Evolutionary conservation across 2,797 vertebrate genomes (phyloP), one percentile per base, ranked within the genome.

Genomic region (Apodemus agrarius): DNA sequence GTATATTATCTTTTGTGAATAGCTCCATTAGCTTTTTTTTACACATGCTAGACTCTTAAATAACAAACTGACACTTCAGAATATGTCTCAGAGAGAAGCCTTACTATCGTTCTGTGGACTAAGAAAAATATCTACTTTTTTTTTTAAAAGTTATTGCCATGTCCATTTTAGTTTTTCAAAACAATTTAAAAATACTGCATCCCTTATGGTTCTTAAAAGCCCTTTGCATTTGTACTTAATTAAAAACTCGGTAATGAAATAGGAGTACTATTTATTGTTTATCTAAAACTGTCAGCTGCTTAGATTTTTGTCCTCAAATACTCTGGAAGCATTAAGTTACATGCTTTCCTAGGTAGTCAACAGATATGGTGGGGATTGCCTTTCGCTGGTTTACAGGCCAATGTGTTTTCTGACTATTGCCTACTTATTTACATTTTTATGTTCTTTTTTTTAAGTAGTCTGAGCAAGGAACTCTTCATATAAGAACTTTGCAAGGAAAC

Each of bases 251-350:
- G 96, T 98, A 97, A 75, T 97, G 98, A 97, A 98, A 98, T 97
- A 98, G 95, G 95, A 98, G 93, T 96, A 97, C 86, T 98, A 97
- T 98, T 98, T 98, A 96, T 97, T 97, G 98, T 98, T 98, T 97
- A 98, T 96, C 89, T 97, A 93, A 61, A 89, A 96, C 72, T 96
- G 90, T 98, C 98, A 98, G 67, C 92, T 97, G 92, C 89, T 96
- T 98, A 97, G 93, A 96, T 97, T 98, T 98, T 98, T 97, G 98
- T 96, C 96, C 97, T 96, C 94, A 97, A 98, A 98, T 98, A 98
- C 98, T 97, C 96, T 95, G 88, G 93, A 96, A 97, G 84, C 95
- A 97, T 98, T 98, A 98, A 98, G 98, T 98, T 97, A 98, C 97
- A 97, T 97, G 98, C 96, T 97, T 98, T 97, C 93, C 88, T 96